phyloP scores from a whole-genome alignment of 2,888 invertebrate genomes.

The Cetonia aurata region DNA sequence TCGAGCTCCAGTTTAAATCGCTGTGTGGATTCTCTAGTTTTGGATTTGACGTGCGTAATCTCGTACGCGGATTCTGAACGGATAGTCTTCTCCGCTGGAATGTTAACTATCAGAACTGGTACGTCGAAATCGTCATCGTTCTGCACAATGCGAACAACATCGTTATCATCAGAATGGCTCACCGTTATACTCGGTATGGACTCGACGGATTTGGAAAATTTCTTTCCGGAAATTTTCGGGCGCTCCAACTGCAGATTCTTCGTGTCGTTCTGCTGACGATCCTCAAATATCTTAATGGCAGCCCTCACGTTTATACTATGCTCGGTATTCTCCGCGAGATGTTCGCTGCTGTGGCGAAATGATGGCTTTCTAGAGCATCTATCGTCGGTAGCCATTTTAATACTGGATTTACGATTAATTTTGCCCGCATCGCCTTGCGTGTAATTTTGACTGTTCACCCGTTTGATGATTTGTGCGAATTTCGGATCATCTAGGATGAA shows the following conservation, averaged over 20 bases:
- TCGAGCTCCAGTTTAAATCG: neutral
- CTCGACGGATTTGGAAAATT: slow-evolving; percentile 66
- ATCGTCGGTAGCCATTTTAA: slow-evolving; percentile 66
- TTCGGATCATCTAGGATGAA: slow-evolving; percentile 70
- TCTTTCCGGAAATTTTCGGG: slow-evolving; percentile 74
- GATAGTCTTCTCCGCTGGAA: slow-evolving; percentile 58
- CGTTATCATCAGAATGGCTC: neutral
- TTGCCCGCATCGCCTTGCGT: slow-evolving; percentile 40
- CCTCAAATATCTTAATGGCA: slow-evolving; percentile 63
- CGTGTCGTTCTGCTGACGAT: slow-evolving; percentile 51
- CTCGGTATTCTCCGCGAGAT: slow-evolving; percentile 7
- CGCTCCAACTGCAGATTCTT: slow-evolving; percentile 64
- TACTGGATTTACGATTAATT: slow-evolving; percentile 59
- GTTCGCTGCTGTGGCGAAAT: slow-evolving; percentile 48
- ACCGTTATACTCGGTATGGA: slow-evolving; percentile 60
- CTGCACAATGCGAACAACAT: slow-evolving; percentile 28
- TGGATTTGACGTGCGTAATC: slow-evolving; percentile 42
- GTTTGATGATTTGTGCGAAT: slow-evolving; percentile 68
- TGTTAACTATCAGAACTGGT: slow-evolving; percentile 58
- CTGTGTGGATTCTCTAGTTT: neutral
- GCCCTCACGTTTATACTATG: slow-evolving; percentile 58
- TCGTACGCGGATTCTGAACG: slow-evolving; percentile 61
- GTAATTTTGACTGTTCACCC: slow-evolving; percentile 62
- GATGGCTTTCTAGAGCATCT: slow-evolving; percentile 50
- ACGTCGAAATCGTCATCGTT: slow-evolving; percentile 44